Evolutionary conservation across 2,797 vertebrate genomes (phyloP).

Genomic region (Tragopan temminckii): DNA sequence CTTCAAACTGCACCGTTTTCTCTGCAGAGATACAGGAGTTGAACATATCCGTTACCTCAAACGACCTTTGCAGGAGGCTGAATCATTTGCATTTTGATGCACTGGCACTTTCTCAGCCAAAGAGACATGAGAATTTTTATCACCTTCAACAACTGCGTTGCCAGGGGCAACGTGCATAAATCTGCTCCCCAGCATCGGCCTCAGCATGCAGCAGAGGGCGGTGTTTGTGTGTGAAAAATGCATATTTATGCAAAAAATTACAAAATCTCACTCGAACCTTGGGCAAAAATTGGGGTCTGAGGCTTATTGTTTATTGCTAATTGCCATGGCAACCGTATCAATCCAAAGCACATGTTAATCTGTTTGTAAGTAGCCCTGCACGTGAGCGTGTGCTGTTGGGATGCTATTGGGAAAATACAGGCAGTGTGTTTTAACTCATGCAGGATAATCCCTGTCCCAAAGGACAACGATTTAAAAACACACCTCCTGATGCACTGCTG

Average conservation of each 20-base stretch:
- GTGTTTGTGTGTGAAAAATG: constrained; percentile 58
- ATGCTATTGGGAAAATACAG: background rate
- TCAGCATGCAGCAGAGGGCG: constrained; percentile 59
- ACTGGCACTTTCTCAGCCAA: constrained; percentile 45
- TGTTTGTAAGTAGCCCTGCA: background rate
- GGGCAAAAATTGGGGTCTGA: background rate
- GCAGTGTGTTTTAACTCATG: rapidly evolving
- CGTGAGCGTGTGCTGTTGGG: rapidly evolving
- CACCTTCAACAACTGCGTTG: constrained; percentile 58
- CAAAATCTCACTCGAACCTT: background rate
- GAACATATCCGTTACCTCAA: constrained; percentile 45
- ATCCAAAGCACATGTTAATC: background rate
- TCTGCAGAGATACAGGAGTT: background rate
- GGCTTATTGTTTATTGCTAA: background rate
- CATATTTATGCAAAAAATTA: constrained; percentile 18
- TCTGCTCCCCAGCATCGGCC: background rate
- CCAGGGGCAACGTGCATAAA: constrained; percentile 39
- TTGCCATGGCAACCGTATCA: background rate
- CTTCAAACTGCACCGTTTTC: background rate
- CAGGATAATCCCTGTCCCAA: background rate
- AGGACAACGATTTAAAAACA: background rate
- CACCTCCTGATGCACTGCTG: background rate
- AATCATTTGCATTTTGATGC: constrained; percentile 72
- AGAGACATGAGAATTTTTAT: constrained; percentile 56
- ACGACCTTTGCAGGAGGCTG: constrained; percentile 47